Conservation (phyloP, 2,113 vertebrate species). For the Morone saxatilis region DNA sequence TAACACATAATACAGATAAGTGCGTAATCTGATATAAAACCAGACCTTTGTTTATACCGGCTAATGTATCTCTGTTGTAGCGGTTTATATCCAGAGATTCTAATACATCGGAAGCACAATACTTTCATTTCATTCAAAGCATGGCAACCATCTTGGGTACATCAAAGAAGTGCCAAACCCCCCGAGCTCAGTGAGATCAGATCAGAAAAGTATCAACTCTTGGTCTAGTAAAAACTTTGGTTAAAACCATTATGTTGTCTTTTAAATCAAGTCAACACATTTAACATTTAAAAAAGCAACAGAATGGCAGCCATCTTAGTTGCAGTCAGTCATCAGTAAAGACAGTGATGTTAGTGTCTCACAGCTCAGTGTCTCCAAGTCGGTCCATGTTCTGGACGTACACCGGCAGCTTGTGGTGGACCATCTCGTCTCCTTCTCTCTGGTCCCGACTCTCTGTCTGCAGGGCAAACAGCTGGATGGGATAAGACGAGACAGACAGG, state of each 20-base stretch:
- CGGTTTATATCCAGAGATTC: not conserved
- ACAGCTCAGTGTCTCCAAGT: conserved; percentile 97
- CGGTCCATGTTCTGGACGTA: conserved; percentile 98
- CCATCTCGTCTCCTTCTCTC: conserved; percentile 82
- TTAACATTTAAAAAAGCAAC: not conserved
- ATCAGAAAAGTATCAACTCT: not conserved
- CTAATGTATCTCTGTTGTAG: not conserved
- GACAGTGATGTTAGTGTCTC: conserved; percentile 76
- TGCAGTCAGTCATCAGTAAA: conserved; percentile 48
- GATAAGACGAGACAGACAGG: not conserved
- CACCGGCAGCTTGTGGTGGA: conserved; percentile 92
- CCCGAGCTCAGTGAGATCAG: not conserved
- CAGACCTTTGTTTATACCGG: not conserved
- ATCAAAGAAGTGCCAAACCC: not conserved
- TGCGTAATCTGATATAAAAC: not conserved
- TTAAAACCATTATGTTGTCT: not conserved
- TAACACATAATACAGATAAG: not conserved
- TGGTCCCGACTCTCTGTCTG: conserved; percentile 89
- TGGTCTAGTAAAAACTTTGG: not conserved
- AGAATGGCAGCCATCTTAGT: conserved; percentile 47
- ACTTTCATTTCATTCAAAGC: not conserved
- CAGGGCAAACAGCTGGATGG: conserved; percentile 90
- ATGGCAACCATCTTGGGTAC: not conserved
- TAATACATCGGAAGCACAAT: not conserved
- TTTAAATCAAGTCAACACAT: not conserved